A percentile compares a stretch with the other conserved stretches of the same genome.
Conservation (phyloP, 2,797 vertebrate species). For the Cossypha heuglini region DNA sequence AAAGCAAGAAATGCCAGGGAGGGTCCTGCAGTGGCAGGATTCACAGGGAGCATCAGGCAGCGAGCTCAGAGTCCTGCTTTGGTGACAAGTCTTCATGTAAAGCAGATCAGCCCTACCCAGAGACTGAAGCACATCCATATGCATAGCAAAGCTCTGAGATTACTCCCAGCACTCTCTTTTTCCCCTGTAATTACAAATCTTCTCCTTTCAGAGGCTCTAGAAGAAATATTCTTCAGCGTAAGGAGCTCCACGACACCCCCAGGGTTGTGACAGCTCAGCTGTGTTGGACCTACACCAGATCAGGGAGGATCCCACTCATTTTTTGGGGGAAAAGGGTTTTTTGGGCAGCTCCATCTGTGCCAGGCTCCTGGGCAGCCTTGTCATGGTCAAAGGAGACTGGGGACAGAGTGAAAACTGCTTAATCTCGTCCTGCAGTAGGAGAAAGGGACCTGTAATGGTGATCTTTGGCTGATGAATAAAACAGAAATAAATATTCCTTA, state of each 20-base stretch:
- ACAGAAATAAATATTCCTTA: neutral
- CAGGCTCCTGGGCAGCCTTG: neutral
- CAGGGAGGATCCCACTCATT: neutral
- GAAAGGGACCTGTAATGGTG: neutral
- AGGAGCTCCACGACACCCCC: neutral
- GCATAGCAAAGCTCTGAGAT: conserved; percentile 39
- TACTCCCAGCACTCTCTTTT: conserved; percentile 42
- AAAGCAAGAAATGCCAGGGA: neutral
- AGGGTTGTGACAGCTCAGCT: neutral
- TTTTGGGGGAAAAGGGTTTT: neutral
- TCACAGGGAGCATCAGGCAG: neutral
- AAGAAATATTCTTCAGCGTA: neutral
- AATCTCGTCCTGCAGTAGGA: neutral
- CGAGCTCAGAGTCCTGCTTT: conserved; percentile 40
- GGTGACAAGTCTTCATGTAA: conserved; percentile 51
- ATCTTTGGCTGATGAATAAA: neutral
- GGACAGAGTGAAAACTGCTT: neutral
- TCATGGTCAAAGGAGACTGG: rapidly evolving
- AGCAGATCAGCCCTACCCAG: conserved; percentile 59
- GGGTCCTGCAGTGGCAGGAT: neutral
- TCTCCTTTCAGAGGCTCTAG: neutral
- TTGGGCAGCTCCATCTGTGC: neutral
- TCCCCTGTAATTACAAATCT: conserved; percentile 42
- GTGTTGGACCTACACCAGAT: neutral
- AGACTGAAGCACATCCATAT: conserved; percentile 53